phyloP scores from a whole-genome alignment of 2,888 invertebrate species.

The Plagodis pulveraria region DNA sequence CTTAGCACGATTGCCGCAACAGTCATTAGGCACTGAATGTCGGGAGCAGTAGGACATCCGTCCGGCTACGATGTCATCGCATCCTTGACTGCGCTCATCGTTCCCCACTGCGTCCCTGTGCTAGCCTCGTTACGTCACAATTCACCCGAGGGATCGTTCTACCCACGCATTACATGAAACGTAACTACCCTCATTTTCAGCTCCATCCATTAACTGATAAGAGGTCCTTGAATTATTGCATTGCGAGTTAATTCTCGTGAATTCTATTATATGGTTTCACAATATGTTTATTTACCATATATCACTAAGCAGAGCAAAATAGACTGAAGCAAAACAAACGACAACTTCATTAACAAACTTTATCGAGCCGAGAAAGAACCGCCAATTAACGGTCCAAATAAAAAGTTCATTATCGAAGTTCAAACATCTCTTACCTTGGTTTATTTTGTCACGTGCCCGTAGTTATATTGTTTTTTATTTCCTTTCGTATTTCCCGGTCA shows the following conservation, averaged over 20 bases:
- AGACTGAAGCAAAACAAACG: background rate
- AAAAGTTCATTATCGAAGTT: background rate
- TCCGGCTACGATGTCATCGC: conserved; percentile 36
- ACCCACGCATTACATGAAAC: conserved; percentile 15
- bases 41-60: conserved; percentile 20
- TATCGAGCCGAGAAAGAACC: background rate
- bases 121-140: conserved; percentile 16
- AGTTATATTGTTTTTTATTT: conserved; percentile 2
- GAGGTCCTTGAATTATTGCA: conserved; percentile 4
- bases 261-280: too few species aligned
- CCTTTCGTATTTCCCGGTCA: conserved; percentile 1
- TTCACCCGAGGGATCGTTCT: conserved; percentile 13
- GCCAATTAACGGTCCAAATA: conserved; percentile 1
- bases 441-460: background rate
- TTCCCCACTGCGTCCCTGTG: background rate
- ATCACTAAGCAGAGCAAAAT: too few species aligned
- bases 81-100: conserved; percentile 14
- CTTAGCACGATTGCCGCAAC: conserved; percentile 18
- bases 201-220: conserved; percentile 8
- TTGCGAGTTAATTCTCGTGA: background rate
- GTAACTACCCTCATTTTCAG: conserved; percentile 20
- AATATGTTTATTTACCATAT: too few species aligned
- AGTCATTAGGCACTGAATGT: conserved; percentile 22
- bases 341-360: background rate
- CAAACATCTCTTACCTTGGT: background rate